Conservation (phyloP, 2,797 vertebrate genomes). For the Psittacula echo region DNA sequence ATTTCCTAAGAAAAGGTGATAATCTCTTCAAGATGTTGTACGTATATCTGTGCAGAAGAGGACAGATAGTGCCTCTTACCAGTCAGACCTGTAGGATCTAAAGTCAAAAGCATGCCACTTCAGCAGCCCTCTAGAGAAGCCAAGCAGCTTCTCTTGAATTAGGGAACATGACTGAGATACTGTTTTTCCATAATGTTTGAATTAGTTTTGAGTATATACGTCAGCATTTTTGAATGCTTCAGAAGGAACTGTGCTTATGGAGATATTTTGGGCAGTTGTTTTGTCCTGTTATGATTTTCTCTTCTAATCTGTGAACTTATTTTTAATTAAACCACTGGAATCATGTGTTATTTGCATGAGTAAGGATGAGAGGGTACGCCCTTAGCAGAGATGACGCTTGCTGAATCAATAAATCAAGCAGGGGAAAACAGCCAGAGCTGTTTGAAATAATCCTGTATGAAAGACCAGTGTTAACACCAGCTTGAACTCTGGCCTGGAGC, state of each 20-base stretch:
- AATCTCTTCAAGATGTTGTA: background rate
- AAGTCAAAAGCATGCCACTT: background rate
- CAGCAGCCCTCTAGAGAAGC: background rate
- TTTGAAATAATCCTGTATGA: background rate
- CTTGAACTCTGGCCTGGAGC: background rate
- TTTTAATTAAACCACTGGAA: background rate
- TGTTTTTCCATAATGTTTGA: background rate
- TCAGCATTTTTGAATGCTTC: background rate
- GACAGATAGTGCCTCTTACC: accelerated
- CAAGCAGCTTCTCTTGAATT: background rate
- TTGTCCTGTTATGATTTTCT: background rate
- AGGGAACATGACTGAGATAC: background rate
- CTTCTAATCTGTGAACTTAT: background rate
- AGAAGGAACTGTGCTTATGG: background rate
- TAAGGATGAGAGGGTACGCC: background rate
- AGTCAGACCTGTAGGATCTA: background rate
- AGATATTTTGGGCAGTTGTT: background rate
- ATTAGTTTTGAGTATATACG: background rate
- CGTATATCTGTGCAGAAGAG: background rate
- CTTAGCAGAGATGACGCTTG: background rate
- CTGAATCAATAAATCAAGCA: background rate
- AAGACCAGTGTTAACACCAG: background rate
- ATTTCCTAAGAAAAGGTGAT: background rate
- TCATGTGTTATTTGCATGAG: background rate
- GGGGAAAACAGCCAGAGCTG: background rate